Percentiles rank a stretch among this genome's conserved stretches.
These are phyloP conservation scores for Takifugu ocellatus DNA, from an alignment of 2,797 vertebrate species.

Conservation along the genomic window DNA sequence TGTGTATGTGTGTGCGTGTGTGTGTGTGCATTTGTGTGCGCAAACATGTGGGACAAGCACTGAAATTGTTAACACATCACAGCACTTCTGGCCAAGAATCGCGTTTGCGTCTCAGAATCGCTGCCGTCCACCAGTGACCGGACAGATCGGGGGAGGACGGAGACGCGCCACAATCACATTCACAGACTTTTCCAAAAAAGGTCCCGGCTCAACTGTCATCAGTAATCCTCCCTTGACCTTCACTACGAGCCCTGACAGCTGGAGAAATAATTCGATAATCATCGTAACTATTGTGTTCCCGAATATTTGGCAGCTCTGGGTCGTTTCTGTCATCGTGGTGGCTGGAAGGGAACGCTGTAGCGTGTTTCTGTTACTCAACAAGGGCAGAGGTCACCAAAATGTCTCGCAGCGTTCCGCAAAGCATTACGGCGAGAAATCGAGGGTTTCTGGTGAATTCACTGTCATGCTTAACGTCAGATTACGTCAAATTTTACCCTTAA, in stretches of 20 bases:
- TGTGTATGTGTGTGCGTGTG: not conserved
- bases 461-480: no score
- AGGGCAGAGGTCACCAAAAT: not conserved
- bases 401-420: no score
- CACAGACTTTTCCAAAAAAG: not conserved
- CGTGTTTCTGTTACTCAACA: not conserved
- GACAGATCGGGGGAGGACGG: not conserved
- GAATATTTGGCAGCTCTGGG: not conserved
- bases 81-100: constrained; percentile 49
- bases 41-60: constrained; percentile 38
- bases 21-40: constrained; percentile 12
- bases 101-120: not conserved
- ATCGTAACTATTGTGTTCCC: constrained; percentile 1
- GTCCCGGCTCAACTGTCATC: not conserved
- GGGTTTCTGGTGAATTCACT: no score
- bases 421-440: no score
- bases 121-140: not conserved
- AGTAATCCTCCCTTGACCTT: not conserved
- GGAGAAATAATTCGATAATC: not conserved
- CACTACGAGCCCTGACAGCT: constrained; percentile 9
- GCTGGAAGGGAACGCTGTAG: not conserved
- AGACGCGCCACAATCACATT: no score
- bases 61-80: constrained; percentile 15
- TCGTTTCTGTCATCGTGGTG: not conserved
- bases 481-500: no score